phyloP scores from a whole-genome alignment of 2,797 vertebrate genomes.

The Chiloscyllium punctatum region DNA sequence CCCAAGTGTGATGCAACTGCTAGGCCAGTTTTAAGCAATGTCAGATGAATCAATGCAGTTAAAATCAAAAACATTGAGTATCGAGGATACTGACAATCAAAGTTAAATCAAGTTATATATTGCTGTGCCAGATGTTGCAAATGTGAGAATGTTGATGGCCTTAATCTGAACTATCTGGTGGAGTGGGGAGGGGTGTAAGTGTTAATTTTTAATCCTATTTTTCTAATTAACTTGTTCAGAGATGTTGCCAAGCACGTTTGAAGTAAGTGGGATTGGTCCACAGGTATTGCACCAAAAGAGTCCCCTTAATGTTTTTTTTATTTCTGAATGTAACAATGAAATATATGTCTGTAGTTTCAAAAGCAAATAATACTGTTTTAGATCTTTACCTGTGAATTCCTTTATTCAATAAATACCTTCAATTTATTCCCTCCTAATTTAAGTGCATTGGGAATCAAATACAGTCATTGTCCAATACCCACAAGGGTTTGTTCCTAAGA shows the following conservation, averaged over 20 bases:
- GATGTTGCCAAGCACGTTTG: too few relatives aligned
- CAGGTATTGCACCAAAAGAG: too few relatives aligned
- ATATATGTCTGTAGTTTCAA: neutral
- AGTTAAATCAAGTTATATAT: neutral
- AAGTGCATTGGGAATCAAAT: neutral
- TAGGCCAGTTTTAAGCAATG: neutral
- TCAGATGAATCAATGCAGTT: neutral
- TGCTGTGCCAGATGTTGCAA: neutral
- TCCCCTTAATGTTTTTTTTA: neutral
- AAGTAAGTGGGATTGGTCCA: too few relatives aligned
- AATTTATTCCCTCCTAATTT: neutral
- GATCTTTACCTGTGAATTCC: too few relatives aligned
- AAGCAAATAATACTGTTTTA: neutral
- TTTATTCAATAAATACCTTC: neutral
- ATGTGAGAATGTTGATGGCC: neutral
- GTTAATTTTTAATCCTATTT: too few relatives aligned
- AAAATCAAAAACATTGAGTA: neutral
- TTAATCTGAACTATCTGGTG: neutral
- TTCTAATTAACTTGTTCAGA: too few relatives aligned
- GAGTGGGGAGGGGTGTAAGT: neutral
- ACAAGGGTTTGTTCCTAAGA: too few relatives aligned
- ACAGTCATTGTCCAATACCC: neutral
- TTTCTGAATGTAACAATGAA: neutral
- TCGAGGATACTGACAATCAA: neutral
- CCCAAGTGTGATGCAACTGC: neutral